These are phyloP conservation scores for Poecile montanus DNA, from an alignment of 2,797 vertebrate genomes.

Conservation along the genomic window DNA sequence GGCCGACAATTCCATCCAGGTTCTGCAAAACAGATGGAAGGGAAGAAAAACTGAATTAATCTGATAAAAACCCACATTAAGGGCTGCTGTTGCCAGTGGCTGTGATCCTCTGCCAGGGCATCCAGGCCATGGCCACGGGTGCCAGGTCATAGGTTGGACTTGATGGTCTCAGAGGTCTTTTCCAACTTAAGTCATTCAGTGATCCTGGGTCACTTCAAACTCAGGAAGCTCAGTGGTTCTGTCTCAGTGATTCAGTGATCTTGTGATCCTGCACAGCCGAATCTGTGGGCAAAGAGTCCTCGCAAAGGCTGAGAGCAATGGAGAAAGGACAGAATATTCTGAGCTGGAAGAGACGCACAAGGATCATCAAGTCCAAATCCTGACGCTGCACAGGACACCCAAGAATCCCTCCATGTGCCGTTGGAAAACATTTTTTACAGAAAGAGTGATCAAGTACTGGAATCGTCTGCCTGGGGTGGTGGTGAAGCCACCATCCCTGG, in stretches of 20 bases:
- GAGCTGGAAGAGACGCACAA: too few species aligned
- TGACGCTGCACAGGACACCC: not conserved
- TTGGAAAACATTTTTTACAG: too few species aligned
- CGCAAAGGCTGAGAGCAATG: fast-evolving
- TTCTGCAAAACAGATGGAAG: not conserved
- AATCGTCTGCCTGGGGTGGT: too few species aligned
- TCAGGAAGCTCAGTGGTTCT: not conserved
- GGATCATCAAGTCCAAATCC: not conserved
- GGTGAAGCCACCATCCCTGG: too few species aligned
- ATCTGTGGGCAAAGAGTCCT: not conserved
- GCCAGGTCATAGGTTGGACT: too few species aligned
- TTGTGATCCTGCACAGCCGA: fast-evolving
- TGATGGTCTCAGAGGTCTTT: not conserved
- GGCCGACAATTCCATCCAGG: not conserved
- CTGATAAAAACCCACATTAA: fast-evolving
- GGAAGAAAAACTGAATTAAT: fast-evolving
- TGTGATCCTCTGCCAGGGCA: not conserved
- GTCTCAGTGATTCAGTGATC: too few species aligned
- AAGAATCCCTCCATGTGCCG: not conserved
- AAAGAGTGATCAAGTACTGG: too few species aligned
- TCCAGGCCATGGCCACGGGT: fast-evolving
- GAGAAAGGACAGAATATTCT: not conserved
- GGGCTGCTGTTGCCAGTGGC: not conserved
- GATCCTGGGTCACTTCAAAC: not conserved
- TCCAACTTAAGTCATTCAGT: not conserved